These are phyloP conservation scores for Euclidia mi DNA, from an alignment of 2,888 invertebrate genomes.

Conservation along the genomic window DNA sequence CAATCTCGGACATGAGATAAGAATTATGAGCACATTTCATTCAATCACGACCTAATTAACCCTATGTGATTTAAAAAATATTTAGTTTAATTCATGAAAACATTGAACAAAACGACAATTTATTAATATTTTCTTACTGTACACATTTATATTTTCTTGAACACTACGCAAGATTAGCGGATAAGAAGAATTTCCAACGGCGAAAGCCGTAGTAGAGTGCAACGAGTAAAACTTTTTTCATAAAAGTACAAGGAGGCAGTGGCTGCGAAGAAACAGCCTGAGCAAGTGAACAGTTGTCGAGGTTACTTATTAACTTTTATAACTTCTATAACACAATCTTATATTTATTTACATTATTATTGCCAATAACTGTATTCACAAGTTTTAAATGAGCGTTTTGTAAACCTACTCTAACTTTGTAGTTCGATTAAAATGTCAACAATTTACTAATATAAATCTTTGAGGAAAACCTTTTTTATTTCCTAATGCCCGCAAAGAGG, in stretches of 20 bases:
- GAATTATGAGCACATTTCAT: too few relatives aligned
- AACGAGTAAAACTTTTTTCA: slow-evolving; percentile 86
- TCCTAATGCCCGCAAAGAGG: not conserved
- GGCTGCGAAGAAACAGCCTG: slow-evolving; percentile 76
- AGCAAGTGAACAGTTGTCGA: slow-evolving; percentile 81
- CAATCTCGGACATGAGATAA: too few relatives aligned
- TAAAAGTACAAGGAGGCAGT: slow-evolving; percentile 83
- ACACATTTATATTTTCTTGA: slow-evolving; percentile 10
- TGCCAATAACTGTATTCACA: slow-evolving; percentile 29
- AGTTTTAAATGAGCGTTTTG: slow-evolving; percentile 8
- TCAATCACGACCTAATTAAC: too few relatives aligned
- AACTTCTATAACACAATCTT: slow-evolving; percentile 76
- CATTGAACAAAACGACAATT: too few relatives aligned
- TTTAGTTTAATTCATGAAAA: too few relatives aligned
- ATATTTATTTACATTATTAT: slow-evolving; percentile 66
- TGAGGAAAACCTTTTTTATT: not conserved
- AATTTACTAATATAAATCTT: too few relatives aligned
- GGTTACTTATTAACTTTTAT: slow-evolving; percentile 85
- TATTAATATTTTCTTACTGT: too few relatives aligned
- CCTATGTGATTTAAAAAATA: too few relatives aligned
- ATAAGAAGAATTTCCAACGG: slow-evolving; percentile 69
- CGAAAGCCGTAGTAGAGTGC: slow-evolving; percentile 73
- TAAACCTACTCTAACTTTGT: not conserved
- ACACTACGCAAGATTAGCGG: slow-evolving; percentile 56
- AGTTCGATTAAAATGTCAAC: too few relatives aligned